Base-by-base conservation (phyloP, 2,797 vertebrate species). In the Chaunax sp. region DNA sequence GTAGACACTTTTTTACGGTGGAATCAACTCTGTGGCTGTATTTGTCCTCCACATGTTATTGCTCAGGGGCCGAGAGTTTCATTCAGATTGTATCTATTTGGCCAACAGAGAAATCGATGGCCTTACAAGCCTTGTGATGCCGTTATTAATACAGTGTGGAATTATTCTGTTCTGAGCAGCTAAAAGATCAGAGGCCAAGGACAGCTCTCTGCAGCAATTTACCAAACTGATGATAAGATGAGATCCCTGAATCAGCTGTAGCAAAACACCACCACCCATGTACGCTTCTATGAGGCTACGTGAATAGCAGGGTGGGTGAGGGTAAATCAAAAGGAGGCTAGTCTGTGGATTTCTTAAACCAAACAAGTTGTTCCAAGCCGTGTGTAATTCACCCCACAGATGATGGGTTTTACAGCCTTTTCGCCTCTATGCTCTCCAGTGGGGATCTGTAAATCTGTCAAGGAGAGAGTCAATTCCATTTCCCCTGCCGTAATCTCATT, bases 391-490 rank as follows among this genome's bases (percentile, higher is more conserved):
- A 94, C 78, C 75, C 69, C 70, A 81, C 87, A 92, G 91, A 93
- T 93, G 93, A 93, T 92, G 81, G 91, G 82, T 94, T 94, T 95
- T 93, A 94, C 91, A 90, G 91, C 89, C 84, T 78, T 83, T 83
- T 82, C 40, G 52, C 79, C 82, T 87, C 81, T 87, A 85, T 92
- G 92, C 85, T 88, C 89, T 91, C 90, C 91, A 81, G 87, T 61
- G 72, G 90, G 91, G 91, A 92, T 94, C 91, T 85, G 90, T 93
- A 94, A 94, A 93, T 95, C 92, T 93, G 92, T 93, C 90, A 91
- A 81, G 73, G 85, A 91, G 83, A 81, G 78, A 88, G 87, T 91
- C 89, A 87, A 88, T 92, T 93, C 85, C 90, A 86, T 89, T 90
- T 85, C 87, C 85, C 58, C 77, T 72, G 75, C 87, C 47, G 80